Base-by-base conservation (phyloP, 2,113 vertebrate species). In the Felis chaus region DNA sequence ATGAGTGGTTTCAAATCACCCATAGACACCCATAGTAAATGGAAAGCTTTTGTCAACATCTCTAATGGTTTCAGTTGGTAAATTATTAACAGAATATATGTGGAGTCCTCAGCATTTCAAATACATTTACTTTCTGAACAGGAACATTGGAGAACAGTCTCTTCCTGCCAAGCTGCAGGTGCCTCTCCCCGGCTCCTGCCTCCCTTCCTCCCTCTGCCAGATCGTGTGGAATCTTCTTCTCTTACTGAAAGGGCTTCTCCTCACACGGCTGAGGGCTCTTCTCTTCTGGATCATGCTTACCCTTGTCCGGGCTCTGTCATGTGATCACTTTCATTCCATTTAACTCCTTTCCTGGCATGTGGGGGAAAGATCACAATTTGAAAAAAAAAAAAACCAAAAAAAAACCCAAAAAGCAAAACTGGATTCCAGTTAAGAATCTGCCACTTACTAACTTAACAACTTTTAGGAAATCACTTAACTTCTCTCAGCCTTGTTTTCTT, bases 21-120 rank as follows among this genome's bases (percentile, higher is more conserved):
- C 94, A 93, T 45, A 95, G 97, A 98, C 90, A 96, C 93, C 93
- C 97, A 85, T 63, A 89, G 97, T 91, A 94, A 97, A 96, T 97
- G 96, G 91, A 97, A 98, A 89, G 93, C 97, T 98, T 97, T 97
- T 97, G 97, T 98, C 96, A 98, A 98, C 97, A 97, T 98, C 95
- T 97, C 98, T 98, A 98, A 98, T 98, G 96, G 97, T 94, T 97
- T 97, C 63, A 89, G 91, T 93, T 96, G 96, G 97, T 98, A 91
- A 98, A 98, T 98, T 98, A 98, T 98, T 98, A 98, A 98, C 97
- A 96, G 89, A 97, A 93, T 94, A 86, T 96, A 96, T 98, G 94
- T 96, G 91, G 94, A 69, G 33, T 94, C 87, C 95, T 97, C 97
- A 93, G 97, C 68, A 82, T 98, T 98, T 97, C 89, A 98, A 96